These are phyloP conservation scores for Phytoseiulus persimilis DNA, from an alignment of 2,888 invertebrate genomes.

Conservation along the genomic window DNA sequence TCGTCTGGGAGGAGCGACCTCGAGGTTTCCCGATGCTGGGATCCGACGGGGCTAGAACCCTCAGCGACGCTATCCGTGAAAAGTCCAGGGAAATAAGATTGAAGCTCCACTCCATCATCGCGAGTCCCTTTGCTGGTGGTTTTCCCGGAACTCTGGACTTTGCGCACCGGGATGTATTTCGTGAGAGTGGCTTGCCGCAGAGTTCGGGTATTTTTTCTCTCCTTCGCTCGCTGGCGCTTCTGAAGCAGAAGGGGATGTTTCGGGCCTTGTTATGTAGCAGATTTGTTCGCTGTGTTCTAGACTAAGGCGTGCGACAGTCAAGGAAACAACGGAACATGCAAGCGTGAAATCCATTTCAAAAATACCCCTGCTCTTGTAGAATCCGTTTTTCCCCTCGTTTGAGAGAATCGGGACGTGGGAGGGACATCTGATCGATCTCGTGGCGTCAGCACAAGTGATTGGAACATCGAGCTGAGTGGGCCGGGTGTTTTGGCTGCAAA, in stretches of 20 bases:
- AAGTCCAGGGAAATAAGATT: not conserved
- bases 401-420: too few species aligned
- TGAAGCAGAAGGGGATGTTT: not conserved
- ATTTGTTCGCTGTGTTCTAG: too few species aligned
- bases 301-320: too few species aligned
- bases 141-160: not conserved
- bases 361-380: too few species aligned
- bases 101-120: not conserved
- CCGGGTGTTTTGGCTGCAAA: too few species aligned
- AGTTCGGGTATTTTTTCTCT: not conserved
- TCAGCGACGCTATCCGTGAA: not conserved
- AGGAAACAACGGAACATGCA: too few species aligned
- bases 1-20: not conserved
- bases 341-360: too few species aligned
- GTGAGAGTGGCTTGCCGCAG: not conserved
- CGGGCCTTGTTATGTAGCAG: too few species aligned
- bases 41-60: not conserved
- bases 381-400: too few species aligned
- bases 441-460: too few species aligned
- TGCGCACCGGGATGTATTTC: not conserved
- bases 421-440: too few species aligned
- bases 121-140: not conserved
- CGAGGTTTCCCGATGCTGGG: not conserved
- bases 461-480: too few species aligned
- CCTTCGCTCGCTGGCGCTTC: not conserved